Percentiles rank a stretch among this genome's conserved stretches.
Conservation (phyloP, 2,888 invertebrate genomes). For the Drosophila lutescens region DNA sequence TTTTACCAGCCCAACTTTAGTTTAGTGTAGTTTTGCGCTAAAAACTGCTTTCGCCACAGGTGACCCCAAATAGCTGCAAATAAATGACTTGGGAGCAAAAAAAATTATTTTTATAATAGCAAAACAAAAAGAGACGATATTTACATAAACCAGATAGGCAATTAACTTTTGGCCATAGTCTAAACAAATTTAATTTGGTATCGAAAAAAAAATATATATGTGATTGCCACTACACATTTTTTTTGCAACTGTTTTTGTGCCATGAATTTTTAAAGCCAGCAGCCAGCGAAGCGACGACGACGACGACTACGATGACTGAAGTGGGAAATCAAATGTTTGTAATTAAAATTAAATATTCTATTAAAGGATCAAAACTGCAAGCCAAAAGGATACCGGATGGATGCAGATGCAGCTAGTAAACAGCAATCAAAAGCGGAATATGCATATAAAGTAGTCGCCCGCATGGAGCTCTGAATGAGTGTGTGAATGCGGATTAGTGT, state of each 20-base stretch:
- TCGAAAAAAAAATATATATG: not conserved
- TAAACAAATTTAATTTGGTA: not conserved
- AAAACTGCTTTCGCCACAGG: too few species aligned
- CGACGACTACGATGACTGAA: conserved; percentile 65
- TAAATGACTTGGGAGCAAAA: too few species aligned
- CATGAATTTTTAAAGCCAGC: conserved; percentile 71
- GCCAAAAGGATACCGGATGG: conserved; percentile 67
- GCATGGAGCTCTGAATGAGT: not conserved
- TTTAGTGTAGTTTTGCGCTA: too few species aligned
- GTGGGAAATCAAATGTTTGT: conserved; percentile 80
- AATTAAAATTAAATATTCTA: conserved; percentile 80
- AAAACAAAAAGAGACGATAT: not conserved
- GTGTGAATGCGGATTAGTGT: conserved; percentile 11
- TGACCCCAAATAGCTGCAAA: too few species aligned
- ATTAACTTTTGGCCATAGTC: not conserved
- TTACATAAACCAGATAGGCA: not conserved
- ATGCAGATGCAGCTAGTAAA: conserved; percentile 63
- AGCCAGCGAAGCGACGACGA: conserved; percentile 6
- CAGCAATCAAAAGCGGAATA: conserved; percentile 71
- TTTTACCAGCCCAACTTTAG: too few species aligned
- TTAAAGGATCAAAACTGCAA: conserved; percentile 80
- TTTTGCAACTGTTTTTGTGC: conserved; percentile 30
- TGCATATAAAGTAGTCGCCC: conserved; percentile 45
- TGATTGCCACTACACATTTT: not conserved
- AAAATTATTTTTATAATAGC: too few species aligned